phyloP scores from a whole-genome alignment of 1,140 invertebrate genomes.

The Papilio glaucus region DNA sequence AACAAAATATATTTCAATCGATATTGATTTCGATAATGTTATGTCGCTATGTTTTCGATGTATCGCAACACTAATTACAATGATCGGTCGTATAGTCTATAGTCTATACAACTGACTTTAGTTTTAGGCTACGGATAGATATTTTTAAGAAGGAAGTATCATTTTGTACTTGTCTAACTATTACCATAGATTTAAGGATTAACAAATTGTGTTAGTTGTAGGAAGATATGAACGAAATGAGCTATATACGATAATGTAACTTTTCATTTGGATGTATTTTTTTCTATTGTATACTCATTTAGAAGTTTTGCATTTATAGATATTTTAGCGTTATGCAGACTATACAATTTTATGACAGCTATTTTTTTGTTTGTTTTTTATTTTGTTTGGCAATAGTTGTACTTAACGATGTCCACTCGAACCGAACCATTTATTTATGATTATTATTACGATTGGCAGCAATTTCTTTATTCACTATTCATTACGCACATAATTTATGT shows the following conservation, averaged over 20 bases:
- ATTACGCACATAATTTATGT: constrained; percentile 80
- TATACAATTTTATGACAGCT: constrained; percentile 71
- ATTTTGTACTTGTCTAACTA: constrained; percentile 83
- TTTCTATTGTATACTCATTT: constrained; percentile 79
- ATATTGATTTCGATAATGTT: background rate
- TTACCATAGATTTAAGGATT: constrained; percentile 79
- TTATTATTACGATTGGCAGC: constrained; percentile 63
- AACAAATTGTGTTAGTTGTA: constrained; percentile 78
- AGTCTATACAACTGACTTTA: constrained; percentile 79
- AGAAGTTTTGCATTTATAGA: constrained; percentile 82
- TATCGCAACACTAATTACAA: constrained; percentile 55
- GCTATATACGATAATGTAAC: constrained; percentile 61
- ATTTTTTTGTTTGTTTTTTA: constrained; percentile 56
- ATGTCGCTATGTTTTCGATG: constrained; percentile 51
- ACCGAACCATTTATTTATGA: constrained; percentile 66
- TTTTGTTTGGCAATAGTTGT: constrained; percentile 66
- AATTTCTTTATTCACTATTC: constrained; percentile 63
- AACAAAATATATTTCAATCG: background rate
- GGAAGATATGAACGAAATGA: constrained; percentile 75
- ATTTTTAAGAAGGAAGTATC: constrained; percentile 80
- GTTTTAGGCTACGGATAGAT: constrained; percentile 78
- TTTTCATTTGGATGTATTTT: constrained; percentile 80
- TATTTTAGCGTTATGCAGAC: constrained; percentile 70
- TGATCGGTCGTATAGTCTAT: constrained; percentile 61
- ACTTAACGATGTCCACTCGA: constrained; percentile 74